phyloP scores from a whole-genome alignment of 2,113 vertebrate species.

The Passer montanus region DNA sequence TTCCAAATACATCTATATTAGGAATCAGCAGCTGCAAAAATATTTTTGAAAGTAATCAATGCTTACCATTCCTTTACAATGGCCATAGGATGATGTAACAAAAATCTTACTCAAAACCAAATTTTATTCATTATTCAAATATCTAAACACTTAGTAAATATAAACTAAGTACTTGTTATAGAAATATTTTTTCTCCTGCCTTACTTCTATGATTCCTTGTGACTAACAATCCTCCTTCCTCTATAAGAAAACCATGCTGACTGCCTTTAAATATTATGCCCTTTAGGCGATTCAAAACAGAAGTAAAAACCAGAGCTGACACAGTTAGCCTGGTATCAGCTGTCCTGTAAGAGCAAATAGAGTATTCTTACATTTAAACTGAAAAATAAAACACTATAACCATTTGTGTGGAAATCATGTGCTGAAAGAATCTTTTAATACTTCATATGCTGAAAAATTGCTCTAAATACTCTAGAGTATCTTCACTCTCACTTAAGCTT shows the following conservation, averaged over 20 bases:
- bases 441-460: neutral
- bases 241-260: neutral
- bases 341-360: neutral
- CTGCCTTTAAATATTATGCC: neutral
- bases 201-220: neutral
- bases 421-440: neutral
- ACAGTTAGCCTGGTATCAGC: neutral
- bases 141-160: neutral
- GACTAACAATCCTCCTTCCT: neutral
- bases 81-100: neutral
- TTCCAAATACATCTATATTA: neutral
- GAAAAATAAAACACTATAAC: neutral
- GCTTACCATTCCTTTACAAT: neutral
- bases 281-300: neutral
- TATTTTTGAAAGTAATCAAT: rapidly evolving
- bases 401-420: neutral
- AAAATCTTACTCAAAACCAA: neutral
- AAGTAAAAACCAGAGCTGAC: conserved; percentile 7
- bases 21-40: neutral
- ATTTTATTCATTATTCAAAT: neutral
- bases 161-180: neutral
- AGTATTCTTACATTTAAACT: neutral
- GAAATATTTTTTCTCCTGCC: neutral
- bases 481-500: neutral
- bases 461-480: neutral